Base-by-base conservation (phyloP, 2,113 vertebrate genomes). In the Eidolon helvum region DNA sequence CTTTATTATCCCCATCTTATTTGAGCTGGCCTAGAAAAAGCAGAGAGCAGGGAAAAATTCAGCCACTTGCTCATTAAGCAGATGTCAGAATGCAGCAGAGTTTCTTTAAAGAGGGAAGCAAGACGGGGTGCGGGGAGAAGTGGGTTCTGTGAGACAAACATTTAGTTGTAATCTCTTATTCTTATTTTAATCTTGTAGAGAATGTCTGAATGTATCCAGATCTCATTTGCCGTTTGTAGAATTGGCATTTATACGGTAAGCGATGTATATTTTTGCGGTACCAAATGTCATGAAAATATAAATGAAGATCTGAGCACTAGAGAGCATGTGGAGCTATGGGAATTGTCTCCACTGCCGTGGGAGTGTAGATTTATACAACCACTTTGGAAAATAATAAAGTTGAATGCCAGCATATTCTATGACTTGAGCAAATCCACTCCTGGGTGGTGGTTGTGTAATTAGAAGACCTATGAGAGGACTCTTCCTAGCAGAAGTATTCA, bases 231-330 rank as follows among this genome's bases (percentile, higher is more conserved):
- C 83, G 98, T 99, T 98, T 99, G 99, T 99, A 99, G 99, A 99
- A 99, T 99, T 98, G 99, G 99, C 98, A 98, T 99, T 98, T 99
- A 99, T 98, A 99, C 98, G 99, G 99, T 99, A 99, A 99, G 99
- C 97, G 92, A 72, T 91, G 94, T 95, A 59, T 92, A 61, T 96
- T 92, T 95, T 91, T 93, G 55, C 72, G 43, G 71, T 90, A 87
- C 77, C 91, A 82, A 63, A 75, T 86, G 72, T 96, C 92, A 43
- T 93, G 97, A 90, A 95, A 72, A 94, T 92, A 59, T 86, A 91
- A 74, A 1, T 87, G 57, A 71, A 68, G 22, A 72, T 10, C 55
- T 9, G 22, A 28, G 21, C 19, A 4, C 12, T 82, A 21, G 59
- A 65, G 53, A 80, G 26, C 35, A 26, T 2, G 1, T 79, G 57